Conservation (phyloP, 2,113 vertebrate genomes). For the Colius striatus region DNA sequence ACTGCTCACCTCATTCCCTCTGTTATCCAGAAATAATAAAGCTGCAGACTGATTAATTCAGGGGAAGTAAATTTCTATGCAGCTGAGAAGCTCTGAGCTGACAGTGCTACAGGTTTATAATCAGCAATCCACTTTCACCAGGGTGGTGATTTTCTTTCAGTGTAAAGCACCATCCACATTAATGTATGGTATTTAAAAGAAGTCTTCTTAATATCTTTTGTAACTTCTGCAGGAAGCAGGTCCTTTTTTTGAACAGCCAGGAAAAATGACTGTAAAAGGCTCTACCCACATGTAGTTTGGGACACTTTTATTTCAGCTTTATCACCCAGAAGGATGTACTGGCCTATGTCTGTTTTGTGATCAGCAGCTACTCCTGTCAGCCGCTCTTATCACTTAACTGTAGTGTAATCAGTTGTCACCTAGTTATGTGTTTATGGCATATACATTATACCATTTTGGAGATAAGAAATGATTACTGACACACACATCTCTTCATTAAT, state of each 20-base stretch:
- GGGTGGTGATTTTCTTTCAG: background rate
- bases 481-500: constrained; percentile 38
- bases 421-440: constrained; percentile 18
- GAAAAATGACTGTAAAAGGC: background rate
- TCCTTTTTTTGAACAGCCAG: background rate
- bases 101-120: background rate
- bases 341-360: background rate
- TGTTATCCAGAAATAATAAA: background rate
- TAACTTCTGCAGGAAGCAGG: background rate
- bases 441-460: background rate
- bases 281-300: background rate
- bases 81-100: background rate
- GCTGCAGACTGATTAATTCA: background rate
- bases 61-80: background rate
- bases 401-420: constrained; percentile 17
- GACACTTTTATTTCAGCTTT: background rate
- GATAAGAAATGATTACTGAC: constrained; percentile 45
- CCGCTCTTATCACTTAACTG: background rate
- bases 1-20: background rate
- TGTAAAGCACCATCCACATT: background rate
- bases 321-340: background rate
- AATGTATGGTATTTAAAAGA: background rate
- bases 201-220: accelerated
- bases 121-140: background rate
- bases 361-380: background rate